Conservation (phyloP, 2,113 vertebrate genomes). For the Beaufortia kweichowensis region DNA sequence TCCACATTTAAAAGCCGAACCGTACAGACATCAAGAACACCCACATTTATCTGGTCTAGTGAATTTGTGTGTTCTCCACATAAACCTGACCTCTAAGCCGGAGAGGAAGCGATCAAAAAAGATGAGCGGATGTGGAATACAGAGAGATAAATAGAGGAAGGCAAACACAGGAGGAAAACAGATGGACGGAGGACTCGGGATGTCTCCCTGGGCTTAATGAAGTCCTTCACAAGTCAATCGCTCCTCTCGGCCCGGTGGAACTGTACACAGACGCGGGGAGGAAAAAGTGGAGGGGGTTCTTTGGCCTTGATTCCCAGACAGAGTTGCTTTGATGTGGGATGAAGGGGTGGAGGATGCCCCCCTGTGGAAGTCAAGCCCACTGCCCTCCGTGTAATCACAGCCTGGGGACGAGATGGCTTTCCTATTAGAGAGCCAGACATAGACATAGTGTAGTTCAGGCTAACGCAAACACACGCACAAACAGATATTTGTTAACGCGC, state of each 20-base stretch:
- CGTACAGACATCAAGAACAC: slow-evolving; percentile 1
- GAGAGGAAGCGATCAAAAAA: not conserved
- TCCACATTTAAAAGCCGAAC: not conserved
- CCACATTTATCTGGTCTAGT: not conserved
- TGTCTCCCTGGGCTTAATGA: slow-evolving; percentile 44
- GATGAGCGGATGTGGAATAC: slow-evolving; percentile 20
- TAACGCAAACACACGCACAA: slow-evolving; percentile 23
- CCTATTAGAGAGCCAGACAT: slow-evolving; percentile 24
- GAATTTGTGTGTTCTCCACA: slow-evolving; percentile 24
- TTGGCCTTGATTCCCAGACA: slow-evolving; percentile 44
- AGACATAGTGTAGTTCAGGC: slow-evolving; percentile 9
- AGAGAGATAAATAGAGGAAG: slow-evolving; percentile 18
- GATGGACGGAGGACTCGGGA: slow-evolving; percentile 23
- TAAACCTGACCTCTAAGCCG: slow-evolving; percentile 4
- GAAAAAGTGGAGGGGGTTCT: slow-evolving; percentile 1
- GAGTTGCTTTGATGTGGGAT: slow-evolving; percentile 33
- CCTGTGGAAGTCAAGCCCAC: slow-evolving; percentile 33
- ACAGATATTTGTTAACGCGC: slow-evolving; percentile 43
- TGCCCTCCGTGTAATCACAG: slow-evolving; percentile 22
- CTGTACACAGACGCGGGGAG: slow-evolving; percentile 11
- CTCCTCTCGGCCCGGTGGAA: slow-evolving; percentile 33
- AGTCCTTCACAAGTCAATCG: slow-evolving; percentile 51
- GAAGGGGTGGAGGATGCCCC: slow-evolving; percentile 31
- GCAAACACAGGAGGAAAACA: not conserved
- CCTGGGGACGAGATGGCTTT: slow-evolving; percentile 22